Evolutionary conservation across 2,797 vertebrate genomes (phyloP).

Genomic region (Cirrhinus molitorella): DNA sequence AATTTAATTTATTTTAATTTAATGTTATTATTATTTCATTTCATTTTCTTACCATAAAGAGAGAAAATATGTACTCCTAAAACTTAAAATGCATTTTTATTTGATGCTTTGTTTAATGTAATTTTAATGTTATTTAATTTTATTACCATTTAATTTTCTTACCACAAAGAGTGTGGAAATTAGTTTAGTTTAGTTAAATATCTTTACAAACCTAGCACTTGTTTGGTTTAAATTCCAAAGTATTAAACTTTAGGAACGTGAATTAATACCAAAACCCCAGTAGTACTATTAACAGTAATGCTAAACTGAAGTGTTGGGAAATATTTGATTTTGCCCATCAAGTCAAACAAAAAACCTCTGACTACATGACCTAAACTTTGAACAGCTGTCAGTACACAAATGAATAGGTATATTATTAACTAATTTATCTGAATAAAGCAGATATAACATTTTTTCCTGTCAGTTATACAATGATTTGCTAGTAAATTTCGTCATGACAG

Average conservation of each 20-base stretch:
- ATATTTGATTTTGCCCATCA: not conserved
- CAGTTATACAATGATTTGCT: not conserved
- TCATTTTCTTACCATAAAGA: no score
- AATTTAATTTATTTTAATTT: no score
- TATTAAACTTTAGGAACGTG: not conserved
- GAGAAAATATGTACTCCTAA: no score
- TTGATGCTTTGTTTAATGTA: no score
- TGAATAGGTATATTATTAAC: slow-evolving; percentile 17
- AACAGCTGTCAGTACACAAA: slow-evolving; percentile 5
- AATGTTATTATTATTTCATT: no score
- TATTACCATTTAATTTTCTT: no score
- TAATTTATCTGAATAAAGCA: not conserved
- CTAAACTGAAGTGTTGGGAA: not conserved
- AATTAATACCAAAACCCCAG: not conserved
- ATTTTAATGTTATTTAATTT: no score
- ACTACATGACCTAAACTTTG: slow-evolving; percentile 40
- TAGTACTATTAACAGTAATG: not conserved
- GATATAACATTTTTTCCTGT: not conserved
- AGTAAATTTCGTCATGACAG: not conserved
- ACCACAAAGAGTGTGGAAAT: not conserved
- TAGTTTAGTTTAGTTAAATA: not conserved
- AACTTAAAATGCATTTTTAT: no score
- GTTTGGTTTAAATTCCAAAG: not conserved
- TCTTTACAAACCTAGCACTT: not conserved
- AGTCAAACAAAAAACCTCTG: slow-evolving; percentile 3